Base-by-base conservation (phyloP, 2,888 invertebrate genomes). In the Nymphalis polychloros region DNA sequence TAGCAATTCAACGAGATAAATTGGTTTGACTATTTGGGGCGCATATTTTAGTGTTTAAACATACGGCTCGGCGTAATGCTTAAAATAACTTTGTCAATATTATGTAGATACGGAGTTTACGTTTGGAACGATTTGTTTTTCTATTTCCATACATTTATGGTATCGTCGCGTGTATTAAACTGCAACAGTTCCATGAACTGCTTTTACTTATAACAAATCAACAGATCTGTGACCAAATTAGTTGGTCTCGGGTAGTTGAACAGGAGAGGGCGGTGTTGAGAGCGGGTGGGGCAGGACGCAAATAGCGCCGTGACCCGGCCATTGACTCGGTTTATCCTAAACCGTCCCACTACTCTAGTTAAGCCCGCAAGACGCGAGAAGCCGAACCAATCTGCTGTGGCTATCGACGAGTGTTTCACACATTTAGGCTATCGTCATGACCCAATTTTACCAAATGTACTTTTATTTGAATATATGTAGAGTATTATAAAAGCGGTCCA, bases 291-390 rank as follows among this genome's bases (percentile, higher is more conserved):
- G 84, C 82, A 77, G 84, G 83, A 89, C 90, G 84, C 85, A 92
- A 92, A 92, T 92, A 92, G 88, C 88, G 82, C 81, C 83, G 86
- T 91, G 92, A 92, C 92, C 92, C 92, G 92, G 92, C 90, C 92
- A 85, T 92, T 92, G 92, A 92, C 92, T 92, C 88, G 88, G 87
- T 88, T 90, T 89, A 88, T 90, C 91, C 92, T 92, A 90, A 92
- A 88, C 91, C 90, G 92, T 87, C 90, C 92, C 85, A 92, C 92
- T 92, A 92, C 89, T 92, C 92, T 86, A 92, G 82, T 89, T 92
- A 85, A 84, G 81, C 80, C 68, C 59, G 79, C 81, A 79, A 83
- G 79, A 78, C 76, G 79, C 78, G 78, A 78, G 75, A 74, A 79
- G 74, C 74, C 75, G 73, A 77, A 60, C 75, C 77, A 77, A 80